A percentile compares a stretch with the other conserved stretches of the same genome.
These are phyloP conservation scores for Pristionchus arcanus DNA, from an alignment of 2,888 invertebrate species.

Conservation along the genomic window DNA sequence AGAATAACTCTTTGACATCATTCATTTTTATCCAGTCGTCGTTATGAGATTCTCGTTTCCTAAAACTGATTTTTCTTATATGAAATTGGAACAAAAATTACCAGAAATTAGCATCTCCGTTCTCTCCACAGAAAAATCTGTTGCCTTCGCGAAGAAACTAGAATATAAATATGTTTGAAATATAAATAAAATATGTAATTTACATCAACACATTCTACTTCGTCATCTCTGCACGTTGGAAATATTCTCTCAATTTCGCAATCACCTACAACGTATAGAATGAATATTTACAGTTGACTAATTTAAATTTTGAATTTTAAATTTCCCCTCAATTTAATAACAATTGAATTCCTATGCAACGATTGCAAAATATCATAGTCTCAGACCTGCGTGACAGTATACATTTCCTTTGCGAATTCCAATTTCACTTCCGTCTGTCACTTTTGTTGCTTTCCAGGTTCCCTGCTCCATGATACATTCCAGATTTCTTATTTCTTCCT, in stretches of 20 bases:
- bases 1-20: background rate
- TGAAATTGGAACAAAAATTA: background rate
- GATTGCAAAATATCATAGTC: too few species aligned
- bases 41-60: background rate
- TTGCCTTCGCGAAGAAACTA: background rate
- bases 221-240: background rate
- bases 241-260: background rate
- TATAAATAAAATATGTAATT: background rate
- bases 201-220: background rate
- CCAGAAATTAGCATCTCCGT: background rate
- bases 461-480: background rate
- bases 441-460: background rate
- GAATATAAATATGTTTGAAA: background rate
- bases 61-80: background rate
- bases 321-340: too few species aligned
- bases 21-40: background rate
- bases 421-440: background rate
- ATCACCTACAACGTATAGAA: background rate
- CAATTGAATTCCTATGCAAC: too few species aligned
- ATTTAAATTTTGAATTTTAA: too few species aligned
- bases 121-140: background rate
- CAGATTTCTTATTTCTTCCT: background rate
- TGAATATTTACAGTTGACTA: too few species aligned
- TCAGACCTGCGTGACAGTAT: background rate
- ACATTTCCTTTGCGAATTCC: background rate